These are phyloP conservation scores for Nylanderia fulva DNA, from an alignment of 1,140 invertebrate genomes.

Conservation along the genomic window DNA sequence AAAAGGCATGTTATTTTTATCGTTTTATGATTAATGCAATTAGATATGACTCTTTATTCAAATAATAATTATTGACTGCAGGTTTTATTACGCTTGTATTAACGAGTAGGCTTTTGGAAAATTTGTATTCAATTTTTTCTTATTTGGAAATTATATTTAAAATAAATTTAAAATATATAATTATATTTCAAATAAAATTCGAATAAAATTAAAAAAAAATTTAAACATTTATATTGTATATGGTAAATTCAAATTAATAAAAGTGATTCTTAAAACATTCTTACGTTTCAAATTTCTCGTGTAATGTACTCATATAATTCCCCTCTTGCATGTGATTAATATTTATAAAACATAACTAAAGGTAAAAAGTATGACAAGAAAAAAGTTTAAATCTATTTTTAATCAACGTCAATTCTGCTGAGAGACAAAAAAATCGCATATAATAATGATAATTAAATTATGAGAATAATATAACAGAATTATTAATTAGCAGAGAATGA, in stretches of 20 bases:
- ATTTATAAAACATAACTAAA: not conserved
- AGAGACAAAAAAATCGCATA: not conserved
- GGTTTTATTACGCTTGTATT: not conserved
- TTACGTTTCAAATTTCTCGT: not conserved
- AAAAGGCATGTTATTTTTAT: not conserved
- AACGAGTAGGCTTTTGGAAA: not conserved
- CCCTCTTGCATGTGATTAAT: not conserved
- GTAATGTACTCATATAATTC: not conserved
- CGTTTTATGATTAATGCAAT: not conserved
- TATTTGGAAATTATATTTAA: not conserved
- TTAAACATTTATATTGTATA: not conserved
- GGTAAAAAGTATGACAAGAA: not conserved
- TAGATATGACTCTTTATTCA: not conserved
- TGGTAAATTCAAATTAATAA: slow-evolving; percentile 10
- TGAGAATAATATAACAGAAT: not conserved
- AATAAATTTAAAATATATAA: slow-evolving; percentile 3
- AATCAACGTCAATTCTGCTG: not conserved
- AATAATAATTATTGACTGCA: not conserved
- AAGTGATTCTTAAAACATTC: not conserved
- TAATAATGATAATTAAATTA: not conserved
- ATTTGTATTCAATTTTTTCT: not conserved
- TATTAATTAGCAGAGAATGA: not conserved
- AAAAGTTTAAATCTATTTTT: not conserved
- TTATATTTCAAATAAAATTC: not conserved
- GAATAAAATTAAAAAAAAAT: not conserved